Percentiles rank a stretch among this genome's conserved stretches.
Evolutionary conservation across 2,797 vertebrate species (phyloP).

Genomic region (Spatula clypeata): DNA sequence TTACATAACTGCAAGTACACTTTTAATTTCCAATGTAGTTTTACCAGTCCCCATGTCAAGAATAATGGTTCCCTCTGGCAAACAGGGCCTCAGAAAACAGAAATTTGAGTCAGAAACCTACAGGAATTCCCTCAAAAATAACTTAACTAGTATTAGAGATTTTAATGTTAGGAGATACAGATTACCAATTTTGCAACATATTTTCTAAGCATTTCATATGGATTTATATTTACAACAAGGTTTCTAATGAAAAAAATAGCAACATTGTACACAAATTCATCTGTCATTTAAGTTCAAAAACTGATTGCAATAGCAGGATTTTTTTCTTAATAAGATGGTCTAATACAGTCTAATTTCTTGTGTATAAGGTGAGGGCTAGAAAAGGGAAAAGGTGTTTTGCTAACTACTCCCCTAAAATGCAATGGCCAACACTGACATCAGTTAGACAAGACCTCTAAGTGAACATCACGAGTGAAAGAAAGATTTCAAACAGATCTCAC

Average conservation of each 20-base stretch:
- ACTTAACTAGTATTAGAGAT: not conserved
- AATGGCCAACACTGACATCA: no score
- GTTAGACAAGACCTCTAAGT: not conserved
- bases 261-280: not conserved
- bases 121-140: not conserved
- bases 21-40: not conserved
- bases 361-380: not conserved
- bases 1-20: not conserved
- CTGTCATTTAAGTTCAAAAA: not conserved
- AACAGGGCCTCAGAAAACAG: not conserved
- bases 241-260: not conserved
- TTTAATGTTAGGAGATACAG: not conserved
- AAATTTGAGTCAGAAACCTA: not conserved
- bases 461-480: not conserved
- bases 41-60: not conserved
- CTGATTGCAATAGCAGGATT: not conserved
- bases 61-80: not conserved
- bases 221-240: not conserved
- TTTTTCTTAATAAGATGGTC: not conserved
- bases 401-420: not conserved
- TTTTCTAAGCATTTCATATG: not conserved
- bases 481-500: not conserved
- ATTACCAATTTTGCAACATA: not conserved
- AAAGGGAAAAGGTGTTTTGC: not conserved
- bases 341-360: not conserved